Evolutionary conservation across 2,797 vertebrate genomes (phyloP).

Genomic region (Leptatherina wallacei): DNA sequence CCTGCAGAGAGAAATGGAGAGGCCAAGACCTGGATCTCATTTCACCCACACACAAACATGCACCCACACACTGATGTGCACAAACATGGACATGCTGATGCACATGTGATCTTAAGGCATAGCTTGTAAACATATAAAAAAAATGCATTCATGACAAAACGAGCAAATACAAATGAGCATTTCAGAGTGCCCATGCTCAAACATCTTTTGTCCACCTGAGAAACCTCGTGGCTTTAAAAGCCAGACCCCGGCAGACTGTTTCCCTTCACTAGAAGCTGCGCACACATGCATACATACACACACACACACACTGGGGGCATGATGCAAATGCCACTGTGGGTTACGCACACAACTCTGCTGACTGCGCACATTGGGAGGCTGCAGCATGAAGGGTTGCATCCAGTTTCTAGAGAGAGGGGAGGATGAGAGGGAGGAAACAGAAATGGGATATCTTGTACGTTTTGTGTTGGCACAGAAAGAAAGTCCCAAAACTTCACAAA

Average conservation of each 20-base stretch:
- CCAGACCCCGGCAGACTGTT: conserved; percentile 68
- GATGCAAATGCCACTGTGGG: conserved; percentile 81
- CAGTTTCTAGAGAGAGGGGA: conserved; percentile 42
- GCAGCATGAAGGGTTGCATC: conserved; percentile 65
- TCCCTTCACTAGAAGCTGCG: conserved; percentile 76
- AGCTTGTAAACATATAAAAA: conserved; percentile 28
- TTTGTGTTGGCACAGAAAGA: conserved; percentile 5
- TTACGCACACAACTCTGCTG: conserved; percentile 78
- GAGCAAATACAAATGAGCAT: conserved; percentile 3
- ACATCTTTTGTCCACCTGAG: conserved; percentile 44
- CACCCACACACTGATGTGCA: conserved; percentile 7
- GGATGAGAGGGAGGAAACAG: conserved; percentile 20
- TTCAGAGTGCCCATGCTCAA: background rate
- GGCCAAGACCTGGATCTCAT: conserved; percentile 79
- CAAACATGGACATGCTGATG: background rate
- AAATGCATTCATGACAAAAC: conserved; percentile 6
- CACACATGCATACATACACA: conserved; percentile 34
- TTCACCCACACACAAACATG: conserved; percentile 62
- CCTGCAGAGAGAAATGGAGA: conserved; percentile 82
- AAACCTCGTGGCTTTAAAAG: conserved; percentile 47
- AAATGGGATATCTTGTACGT: conserved; percentile 8
- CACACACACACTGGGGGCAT: conserved; percentile 28
- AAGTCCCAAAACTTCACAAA: conserved; percentile 16
- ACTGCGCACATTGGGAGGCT: conserved; percentile 74
- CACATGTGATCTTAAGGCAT: conserved; percentile 6